These are phyloP conservation scores for Pipa parva DNA, from an alignment of 2,113 vertebrate species.

Conservation along the genomic window DNA sequence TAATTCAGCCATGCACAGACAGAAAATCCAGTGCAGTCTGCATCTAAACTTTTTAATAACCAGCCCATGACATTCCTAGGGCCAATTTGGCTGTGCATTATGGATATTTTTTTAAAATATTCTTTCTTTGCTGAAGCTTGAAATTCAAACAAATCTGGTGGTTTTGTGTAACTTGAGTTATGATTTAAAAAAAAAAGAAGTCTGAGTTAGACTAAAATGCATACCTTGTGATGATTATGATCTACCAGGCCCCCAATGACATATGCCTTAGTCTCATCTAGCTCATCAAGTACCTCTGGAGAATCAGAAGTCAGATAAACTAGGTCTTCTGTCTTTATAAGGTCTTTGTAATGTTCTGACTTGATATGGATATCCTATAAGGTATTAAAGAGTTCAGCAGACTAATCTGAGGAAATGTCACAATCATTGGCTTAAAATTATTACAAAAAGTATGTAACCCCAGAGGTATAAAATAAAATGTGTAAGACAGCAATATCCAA, in stretches of 20 bases:
- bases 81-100: background rate
- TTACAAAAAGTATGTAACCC: too few species aligned
- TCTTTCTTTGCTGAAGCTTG: background rate
- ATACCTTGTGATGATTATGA: slow-evolving; percentile 97
- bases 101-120: background rate
- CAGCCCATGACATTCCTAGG: background rate
- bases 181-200: background rate
- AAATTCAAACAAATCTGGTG: background rate
- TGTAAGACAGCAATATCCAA: too few species aligned
- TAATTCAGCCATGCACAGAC: too few species aligned
- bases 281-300: slow-evolving; percentile 77
- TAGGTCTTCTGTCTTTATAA: slow-evolving; percentile 80
- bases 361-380: slow-evolving; percentile 83
- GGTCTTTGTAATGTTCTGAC: slow-evolving; percentile 77
- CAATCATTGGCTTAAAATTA: too few species aligned
- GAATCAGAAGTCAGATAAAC: slow-evolving; percentile 96
- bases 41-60: background rate
- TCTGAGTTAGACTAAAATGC: background rate
- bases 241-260: slow-evolving; percentile 94
- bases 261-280: slow-evolving; percentile 88
- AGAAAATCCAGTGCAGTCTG: background rate
- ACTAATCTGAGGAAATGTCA: too few species aligned
- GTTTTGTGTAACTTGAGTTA: background rate
- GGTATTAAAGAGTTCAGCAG: too few species aligned
- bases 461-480: too few species aligned